phyloP scores from a whole-genome alignment of 2,888 invertebrate genomes.

The Amphipoea oculea region DNA sequence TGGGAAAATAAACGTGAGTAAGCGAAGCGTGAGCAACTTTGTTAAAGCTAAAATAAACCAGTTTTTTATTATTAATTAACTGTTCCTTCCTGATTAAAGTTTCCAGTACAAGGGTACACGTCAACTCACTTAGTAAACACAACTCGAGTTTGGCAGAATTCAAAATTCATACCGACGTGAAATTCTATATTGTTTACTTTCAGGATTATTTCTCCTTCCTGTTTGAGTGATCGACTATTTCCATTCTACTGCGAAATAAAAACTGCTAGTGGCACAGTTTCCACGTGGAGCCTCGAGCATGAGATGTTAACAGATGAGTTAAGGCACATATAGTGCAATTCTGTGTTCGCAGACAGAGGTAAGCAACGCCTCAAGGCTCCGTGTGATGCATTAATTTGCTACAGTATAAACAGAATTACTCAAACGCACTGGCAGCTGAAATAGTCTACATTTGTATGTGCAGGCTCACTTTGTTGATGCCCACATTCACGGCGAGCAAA shows the following conservation, averaged over 20 bases:
- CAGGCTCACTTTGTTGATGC: constrained; percentile 5
- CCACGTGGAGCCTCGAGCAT: neutral
- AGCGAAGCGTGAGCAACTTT: constrained; percentile 26
- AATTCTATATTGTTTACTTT: constrained; percentile 39
- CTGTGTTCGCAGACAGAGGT: constrained; percentile 41
- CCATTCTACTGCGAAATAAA: constrained; percentile 5
- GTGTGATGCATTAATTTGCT: constrained; percentile 42
- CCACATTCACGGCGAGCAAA: neutral
- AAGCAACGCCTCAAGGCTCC: constrained; percentile 21
- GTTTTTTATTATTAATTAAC: constrained; percentile 67
- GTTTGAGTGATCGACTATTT: constrained; percentile 12
- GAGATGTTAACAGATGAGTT: constrained; percentile 22
- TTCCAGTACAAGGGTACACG: constrained; percentile 50
- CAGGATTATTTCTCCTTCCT: constrained; percentile 27
- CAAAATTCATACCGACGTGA: constrained; percentile 32
- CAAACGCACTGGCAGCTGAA: constrained; percentile 19
- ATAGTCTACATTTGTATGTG: constrained; percentile 22
- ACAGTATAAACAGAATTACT: constrained; percentile 36
- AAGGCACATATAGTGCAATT: constrained; percentile 40
- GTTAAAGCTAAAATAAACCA: constrained; percentile 49
- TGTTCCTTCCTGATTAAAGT: constrained; percentile 62
- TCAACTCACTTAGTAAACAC: constrained; percentile 56
- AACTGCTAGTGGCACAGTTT: neutral
- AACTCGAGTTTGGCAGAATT: constrained; percentile 42
- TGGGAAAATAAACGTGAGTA: constrained; percentile 36